phyloP scores from a whole-genome alignment of 2,113 vertebrate genomes.

The Coptodon rendalli region DNA sequence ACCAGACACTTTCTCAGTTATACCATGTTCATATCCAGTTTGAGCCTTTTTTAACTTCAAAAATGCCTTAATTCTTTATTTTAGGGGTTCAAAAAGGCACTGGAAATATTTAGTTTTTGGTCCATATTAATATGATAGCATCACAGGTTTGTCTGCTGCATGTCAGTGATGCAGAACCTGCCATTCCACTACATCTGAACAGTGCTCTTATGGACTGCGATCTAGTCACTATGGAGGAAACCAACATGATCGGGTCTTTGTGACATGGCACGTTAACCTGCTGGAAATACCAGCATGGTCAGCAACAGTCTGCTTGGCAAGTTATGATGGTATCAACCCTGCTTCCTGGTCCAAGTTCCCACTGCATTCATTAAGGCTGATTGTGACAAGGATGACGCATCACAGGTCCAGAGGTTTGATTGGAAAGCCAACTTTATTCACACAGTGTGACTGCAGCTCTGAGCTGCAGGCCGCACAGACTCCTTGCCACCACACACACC shows the following conservation, averaged over 20 bases:
- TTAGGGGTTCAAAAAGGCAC: too few relatives aligned
- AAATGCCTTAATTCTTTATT: not conserved
- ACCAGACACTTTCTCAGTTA: not conserved
- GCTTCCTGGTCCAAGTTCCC: not conserved
- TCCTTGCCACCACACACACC: not conserved
- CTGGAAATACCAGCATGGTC: not conserved
- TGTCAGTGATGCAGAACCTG: not conserved
- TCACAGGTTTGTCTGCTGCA: not conserved
- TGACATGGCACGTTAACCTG: not conserved
- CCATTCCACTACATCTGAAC: not conserved
- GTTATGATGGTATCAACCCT: not conserved
- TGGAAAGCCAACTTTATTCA: not conserved
- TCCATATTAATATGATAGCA: not conserved
- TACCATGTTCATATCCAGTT: not conserved
- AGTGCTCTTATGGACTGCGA: rapidly evolving
- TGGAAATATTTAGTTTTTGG: too few relatives aligned
- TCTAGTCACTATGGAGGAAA: not conserved
- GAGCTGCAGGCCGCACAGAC: not conserved
- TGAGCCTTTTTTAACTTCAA: not conserved
- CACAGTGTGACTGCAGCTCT: not conserved
- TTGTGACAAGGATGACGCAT: not conserved
- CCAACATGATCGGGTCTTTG: not conserved
- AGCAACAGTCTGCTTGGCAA: not conserved
- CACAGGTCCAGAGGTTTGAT: not conserved
- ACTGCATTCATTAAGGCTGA: not conserved